Evolutionary conservation across 2,888 invertebrate species (phyloP).

Genomic region (Spodoptera picta): DNA sequence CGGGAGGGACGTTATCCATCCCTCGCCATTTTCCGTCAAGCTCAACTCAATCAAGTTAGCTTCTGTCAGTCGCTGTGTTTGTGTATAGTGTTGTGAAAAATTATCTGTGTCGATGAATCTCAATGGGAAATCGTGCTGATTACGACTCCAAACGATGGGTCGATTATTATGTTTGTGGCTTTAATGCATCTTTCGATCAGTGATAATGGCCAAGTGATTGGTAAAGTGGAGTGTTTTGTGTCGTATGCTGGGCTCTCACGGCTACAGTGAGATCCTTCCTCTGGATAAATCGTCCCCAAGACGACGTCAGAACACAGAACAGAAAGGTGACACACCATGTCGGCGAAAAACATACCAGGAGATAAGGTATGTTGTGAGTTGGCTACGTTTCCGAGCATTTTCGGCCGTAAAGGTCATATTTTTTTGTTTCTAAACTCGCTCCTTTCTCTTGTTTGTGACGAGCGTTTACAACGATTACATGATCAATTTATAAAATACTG

Average conservation of each 20-base stretch:
- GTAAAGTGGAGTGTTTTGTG: slow-evolving; percentile 87
- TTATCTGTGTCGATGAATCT: slow-evolving; percentile 86
- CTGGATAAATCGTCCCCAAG: slow-evolving; percentile 86
- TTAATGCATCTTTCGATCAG: slow-evolving; percentile 84
- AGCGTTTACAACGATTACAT: slow-evolving; percentile 45
- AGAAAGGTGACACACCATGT: slow-evolving; percentile 89
- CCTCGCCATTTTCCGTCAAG: slow-evolving; percentile 88
- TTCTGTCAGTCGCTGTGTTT: slow-evolving; percentile 88
- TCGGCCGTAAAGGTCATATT: slow-evolving; percentile 75
- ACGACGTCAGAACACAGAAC: slow-evolving; percentile 83
- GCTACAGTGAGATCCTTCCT: slow-evolving; percentile 86
- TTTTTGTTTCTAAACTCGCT: slow-evolving; percentile 77
- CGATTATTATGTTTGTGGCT: slow-evolving; percentile 86
- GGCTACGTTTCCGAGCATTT: slow-evolving; percentile 59
- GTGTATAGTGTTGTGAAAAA: slow-evolving; percentile 88
- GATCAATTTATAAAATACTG: slow-evolving; percentile 25
- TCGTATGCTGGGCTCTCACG: slow-evolving; percentile 87
- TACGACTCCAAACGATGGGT: slow-evolving; percentile 86
- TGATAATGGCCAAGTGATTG: slow-evolving; percentile 88
- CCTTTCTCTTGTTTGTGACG: slow-evolving; percentile 78
- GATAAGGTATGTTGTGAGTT: slow-evolving; percentile 91
- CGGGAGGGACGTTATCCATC: slow-evolving; percentile 74
- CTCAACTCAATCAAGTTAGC: slow-evolving; percentile 84
- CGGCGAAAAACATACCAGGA: slow-evolving; percentile 94
- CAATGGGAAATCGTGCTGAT: slow-evolving; percentile 88